Conservation (phyloP, 2,888 invertebrate species). For the Andrena marginata region DNA sequence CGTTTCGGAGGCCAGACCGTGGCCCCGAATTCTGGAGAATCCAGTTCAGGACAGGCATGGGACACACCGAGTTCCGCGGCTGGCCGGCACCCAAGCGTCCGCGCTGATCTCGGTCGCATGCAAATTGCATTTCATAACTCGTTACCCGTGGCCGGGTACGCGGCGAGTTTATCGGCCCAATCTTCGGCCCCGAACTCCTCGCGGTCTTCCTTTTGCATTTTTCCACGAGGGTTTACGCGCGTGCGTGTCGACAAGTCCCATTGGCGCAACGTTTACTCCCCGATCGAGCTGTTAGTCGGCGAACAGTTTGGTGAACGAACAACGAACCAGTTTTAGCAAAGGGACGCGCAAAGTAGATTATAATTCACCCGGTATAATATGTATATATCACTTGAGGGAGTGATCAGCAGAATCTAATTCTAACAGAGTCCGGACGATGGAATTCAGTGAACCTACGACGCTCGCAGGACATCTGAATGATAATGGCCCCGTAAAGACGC, state of each 20-base stretch:
- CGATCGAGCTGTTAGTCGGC: background rate
- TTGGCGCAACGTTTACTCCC: background rate
- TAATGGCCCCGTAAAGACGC: slow-evolving; percentile 33
- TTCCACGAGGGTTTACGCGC: slow-evolving; percentile 21
- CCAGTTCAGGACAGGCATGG: slow-evolving; percentile 59
- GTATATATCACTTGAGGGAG: background rate
- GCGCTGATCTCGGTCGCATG: slow-evolving; percentile 74
- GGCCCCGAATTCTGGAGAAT: slow-evolving; percentile 61
- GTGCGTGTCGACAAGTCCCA: background rate
- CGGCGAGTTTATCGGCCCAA: slow-evolving; percentile 59
- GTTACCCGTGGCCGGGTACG: slow-evolving; percentile 63
- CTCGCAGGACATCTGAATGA: slow-evolving; percentile 41
- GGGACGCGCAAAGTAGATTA: background rate
- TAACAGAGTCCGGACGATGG: background rate
- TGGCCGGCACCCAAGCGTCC: slow-evolving; percentile 23
- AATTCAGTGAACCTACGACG: background rate
- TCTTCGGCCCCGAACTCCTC: slow-evolving; percentile 32
- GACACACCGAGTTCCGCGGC: slow-evolving; percentile 34
- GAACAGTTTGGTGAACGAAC: too few relatives aligned
- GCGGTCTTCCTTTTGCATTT: slow-evolving; percentile 40
- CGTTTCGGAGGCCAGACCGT: slow-evolving; percentile 54
- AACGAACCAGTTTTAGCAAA: background rate
- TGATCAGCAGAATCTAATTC: slow-evolving; percentile 28
- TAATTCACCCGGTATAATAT: background rate
- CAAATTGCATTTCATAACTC: slow-evolving; percentile 82